phyloP scores from a whole-genome alignment of 2,797 vertebrate species.

The Streptopelia turtur region DNA sequence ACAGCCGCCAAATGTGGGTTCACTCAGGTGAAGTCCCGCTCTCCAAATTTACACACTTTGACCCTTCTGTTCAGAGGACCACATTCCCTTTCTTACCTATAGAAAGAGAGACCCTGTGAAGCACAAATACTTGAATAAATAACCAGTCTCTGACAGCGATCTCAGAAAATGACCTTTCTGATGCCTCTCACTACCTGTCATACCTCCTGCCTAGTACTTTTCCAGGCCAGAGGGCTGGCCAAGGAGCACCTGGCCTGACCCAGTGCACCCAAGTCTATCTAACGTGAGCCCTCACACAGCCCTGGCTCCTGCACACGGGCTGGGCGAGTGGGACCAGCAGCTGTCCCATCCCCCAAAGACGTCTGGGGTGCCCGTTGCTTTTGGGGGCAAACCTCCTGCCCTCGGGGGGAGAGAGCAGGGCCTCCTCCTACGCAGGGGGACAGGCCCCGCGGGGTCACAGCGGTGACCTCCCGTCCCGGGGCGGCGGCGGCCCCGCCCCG shows the following conservation, averaged over 20 bases:
- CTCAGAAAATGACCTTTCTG: neutral
- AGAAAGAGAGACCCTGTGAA: neutral
- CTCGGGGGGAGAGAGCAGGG: too few relatives aligned
- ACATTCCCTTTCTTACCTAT: neutral
- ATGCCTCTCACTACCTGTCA: neutral
- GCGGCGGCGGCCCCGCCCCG: neutral
- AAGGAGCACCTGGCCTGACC: neutral
- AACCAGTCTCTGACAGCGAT: neutral
- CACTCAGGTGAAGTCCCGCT: neutral
- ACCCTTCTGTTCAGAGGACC: neutral
- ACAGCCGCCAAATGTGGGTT: neutral
- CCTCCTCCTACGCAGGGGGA: neutral
- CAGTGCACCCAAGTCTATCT: fast-evolving
- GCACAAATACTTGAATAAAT: fast-evolving
- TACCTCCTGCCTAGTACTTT: fast-evolving
- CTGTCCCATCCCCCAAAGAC: fast-evolving
- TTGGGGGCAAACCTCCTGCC: neutral
- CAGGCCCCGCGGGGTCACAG: neutral
- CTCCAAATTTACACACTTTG: neutral
- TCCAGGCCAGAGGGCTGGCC: neutral
- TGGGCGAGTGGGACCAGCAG: neutral
- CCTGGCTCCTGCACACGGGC: neutral
- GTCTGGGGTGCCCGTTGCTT: neutral
- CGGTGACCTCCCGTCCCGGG: neutral
- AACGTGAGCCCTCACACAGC: too few relatives aligned